Evolutionary conservation across 1,140 invertebrate species (phyloP), one percentile per base, ranked within the genome.

Genomic region (Spodoptera frugiperda): DNA sequence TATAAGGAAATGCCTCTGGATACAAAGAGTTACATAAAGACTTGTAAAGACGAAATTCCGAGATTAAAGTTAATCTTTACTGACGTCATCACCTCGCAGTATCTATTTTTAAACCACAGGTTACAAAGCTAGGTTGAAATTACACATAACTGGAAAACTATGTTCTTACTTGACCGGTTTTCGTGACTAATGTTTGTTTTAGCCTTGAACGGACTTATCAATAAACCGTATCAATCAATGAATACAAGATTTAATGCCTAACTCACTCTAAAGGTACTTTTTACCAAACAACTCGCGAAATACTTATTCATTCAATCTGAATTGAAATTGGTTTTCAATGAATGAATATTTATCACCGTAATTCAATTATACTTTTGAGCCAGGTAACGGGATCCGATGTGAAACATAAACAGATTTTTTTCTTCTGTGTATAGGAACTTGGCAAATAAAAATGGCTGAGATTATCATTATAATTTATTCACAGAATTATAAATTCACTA

Each of bases 161-260:
- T 19, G 21, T 57, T 30, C 33, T 61, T 6, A 44, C n/a, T 48
- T 19, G 10, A 44, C 61, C 9, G 17, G 17, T 65, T 49, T 65
- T 65, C 48, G 44, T 48, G 44, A 49, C 17, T 67, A 49, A 67
- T 67, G 17, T 6, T 48, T 67, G 10, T 49, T 67, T 46, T 19
- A 63, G 19, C 63, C 19, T 49, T 67, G 44, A 25, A 67, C 44
- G 12, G 49, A 49, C 5, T 1, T 51, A 51, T 10, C 46, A 10
- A 67, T 44, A 67, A 48, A 67, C 21, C 63, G 12, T 49, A 49
- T 21, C 39, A 21, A 49, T 25, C 11, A 48, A 49, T 67, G 15
- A 19, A 25, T 21, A 39, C 33, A 39, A 39, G 33, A 39, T 39
- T 39, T 3, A 51, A 51, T 15, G 15, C 48, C 48, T 6, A n/a